These are phyloP conservation scores for Trachymyrmex cornetzi DNA, from an alignment of 1,140 invertebrate genomes.

Conservation along the genomic window DNA sequence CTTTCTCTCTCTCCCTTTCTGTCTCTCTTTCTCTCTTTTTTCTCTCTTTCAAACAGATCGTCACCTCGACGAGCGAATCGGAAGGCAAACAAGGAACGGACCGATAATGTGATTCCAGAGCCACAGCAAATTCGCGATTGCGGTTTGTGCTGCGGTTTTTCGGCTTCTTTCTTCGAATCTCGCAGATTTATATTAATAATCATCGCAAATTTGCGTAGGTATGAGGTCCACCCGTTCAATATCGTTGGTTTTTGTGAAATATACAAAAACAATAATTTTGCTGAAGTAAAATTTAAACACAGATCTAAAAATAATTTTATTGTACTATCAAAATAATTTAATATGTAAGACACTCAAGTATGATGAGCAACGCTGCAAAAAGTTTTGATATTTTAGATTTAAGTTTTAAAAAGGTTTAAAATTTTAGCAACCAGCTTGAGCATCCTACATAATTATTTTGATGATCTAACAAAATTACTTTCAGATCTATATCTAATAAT, in stretches of 20 bases:
- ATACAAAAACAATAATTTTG: too few relatives aligned
- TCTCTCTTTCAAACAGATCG: background rate
- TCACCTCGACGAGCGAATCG: conserved; percentile 30
- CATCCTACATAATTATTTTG: too few relatives aligned
- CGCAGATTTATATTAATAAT: conserved; percentile 43
- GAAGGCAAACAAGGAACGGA: conserved; percentile 12
- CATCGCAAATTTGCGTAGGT: conserved; percentile 8
- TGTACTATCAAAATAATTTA: too few relatives aligned
- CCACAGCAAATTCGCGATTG: conserved; percentile 11
- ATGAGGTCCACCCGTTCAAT: background rate
- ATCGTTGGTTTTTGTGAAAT: background rate
- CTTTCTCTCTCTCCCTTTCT: background rate
- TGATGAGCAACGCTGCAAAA: too few relatives aligned
- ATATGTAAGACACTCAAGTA: too few relatives aligned
- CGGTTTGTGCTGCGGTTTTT: conserved; percentile 17
- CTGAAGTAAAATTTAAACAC: too few relatives aligned
- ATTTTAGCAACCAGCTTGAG: too few relatives aligned
- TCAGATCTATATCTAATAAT: too few relatives aligned
- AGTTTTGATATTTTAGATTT: too few relatives aligned
- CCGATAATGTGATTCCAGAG: conserved; percentile 66
- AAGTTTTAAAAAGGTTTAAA: too few relatives aligned
- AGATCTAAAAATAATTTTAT: too few relatives aligned
- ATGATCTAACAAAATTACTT: too few relatives aligned
- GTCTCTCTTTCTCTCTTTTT: background rate
- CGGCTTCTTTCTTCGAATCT: background rate